Evolutionary conservation across 92 coral and sea anemone genomes (phyloP).

Genomic region (Bergia sp.): DNA sequence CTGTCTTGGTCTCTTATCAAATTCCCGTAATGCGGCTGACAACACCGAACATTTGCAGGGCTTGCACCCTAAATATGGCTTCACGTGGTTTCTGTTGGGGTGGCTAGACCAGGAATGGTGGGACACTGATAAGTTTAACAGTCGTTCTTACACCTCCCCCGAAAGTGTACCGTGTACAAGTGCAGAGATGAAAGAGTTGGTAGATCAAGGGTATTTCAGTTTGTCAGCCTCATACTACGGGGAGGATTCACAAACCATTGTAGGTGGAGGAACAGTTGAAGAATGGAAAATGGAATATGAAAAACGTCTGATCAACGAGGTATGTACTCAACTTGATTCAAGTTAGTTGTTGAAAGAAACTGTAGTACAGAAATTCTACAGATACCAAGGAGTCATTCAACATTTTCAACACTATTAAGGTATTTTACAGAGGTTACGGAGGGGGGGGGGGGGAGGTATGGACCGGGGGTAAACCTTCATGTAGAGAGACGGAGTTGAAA

Average conservation of each 20-base stretch:
- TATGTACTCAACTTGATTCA: background rate
- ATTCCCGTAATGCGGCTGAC: background rate
- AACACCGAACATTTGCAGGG: slow-evolving; percentile 38
- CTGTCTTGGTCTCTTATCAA: background rate
- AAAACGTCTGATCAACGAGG: slow-evolving; percentile 51
- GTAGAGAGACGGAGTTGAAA: too few species aligned
- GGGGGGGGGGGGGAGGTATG: too few species aligned
- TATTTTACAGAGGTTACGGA: too few species aligned
- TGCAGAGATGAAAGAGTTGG: slow-evolving; percentile 56
- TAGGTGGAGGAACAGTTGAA: slow-evolving; percentile 70
- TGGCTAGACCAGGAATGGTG: slow-evolving; percentile 87
- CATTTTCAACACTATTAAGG: too few species aligned
- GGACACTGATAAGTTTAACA: slow-evolving; percentile 71
- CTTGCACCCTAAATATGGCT: slow-evolving; percentile 67
- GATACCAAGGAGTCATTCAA: too few species aligned
- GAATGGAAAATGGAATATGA: slow-evolving; percentile 66
- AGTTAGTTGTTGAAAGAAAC: too few species aligned
- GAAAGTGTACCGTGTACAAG: slow-evolving; percentile 74
- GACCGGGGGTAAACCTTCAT: too few species aligned
- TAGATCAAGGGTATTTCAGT: slow-evolving; percentile 80
- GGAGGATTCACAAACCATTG: slow-evolving; percentile 56
- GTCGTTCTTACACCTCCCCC: slow-evolving; percentile 55
- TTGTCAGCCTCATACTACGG: slow-evolving; percentile 73
- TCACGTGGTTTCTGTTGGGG: slow-evolving; percentile 78
- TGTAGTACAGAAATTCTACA: too few species aligned